These are phyloP conservation scores for Troides oblongomaculatus DNA, from an alignment of 2,888 invertebrate species.

Conservation along the genomic window DNA sequence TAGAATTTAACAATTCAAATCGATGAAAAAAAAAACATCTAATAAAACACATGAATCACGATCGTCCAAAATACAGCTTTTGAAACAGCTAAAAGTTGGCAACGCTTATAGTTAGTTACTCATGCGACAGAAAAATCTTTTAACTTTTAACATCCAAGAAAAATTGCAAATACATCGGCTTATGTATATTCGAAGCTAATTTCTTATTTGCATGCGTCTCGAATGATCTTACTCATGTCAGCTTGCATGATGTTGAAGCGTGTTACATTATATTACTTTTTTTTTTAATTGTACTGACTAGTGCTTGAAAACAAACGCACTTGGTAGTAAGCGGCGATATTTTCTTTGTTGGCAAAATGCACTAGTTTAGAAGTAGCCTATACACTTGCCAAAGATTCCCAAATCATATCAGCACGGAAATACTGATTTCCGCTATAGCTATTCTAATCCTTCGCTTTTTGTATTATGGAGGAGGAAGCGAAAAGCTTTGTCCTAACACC, in stretches of 20 bases:
- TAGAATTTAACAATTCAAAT: not conserved
- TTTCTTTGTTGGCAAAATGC: too few species aligned
- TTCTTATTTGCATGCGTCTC: constrained; percentile 19
- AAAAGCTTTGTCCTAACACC: too few species aligned
- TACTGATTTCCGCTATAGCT: too few species aligned
- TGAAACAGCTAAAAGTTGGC: constrained; percentile 20
- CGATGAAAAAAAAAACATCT: constrained; percentile 1
- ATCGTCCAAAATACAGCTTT: constrained; percentile 7
- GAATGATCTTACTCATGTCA: constrained; percentile 13
- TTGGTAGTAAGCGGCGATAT: too few species aligned
- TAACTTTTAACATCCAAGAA: constrained; percentile 18
- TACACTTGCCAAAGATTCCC: too few species aligned
- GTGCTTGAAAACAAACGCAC: not conserved
- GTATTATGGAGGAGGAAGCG: too few species aligned
- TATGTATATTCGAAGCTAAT: constrained; percentile 13
- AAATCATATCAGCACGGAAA: too few species aligned
- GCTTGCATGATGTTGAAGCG: constrained; percentile 19
- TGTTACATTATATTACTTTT: constrained; percentile 17
- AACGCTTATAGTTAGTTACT: constrained; percentile 26
- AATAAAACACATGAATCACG: constrained; percentile 22
- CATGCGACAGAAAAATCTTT: constrained; percentile 26
- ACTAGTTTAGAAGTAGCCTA: too few species aligned
- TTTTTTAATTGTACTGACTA: not conserved
- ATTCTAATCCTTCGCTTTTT: too few species aligned
- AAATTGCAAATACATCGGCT: constrained; percentile 16